A percentile compares a stretch with the other conserved stretches of the same genome.
These are phyloP conservation scores for Drosophila melanogaster DNA, from an alignment of 1,140 invertebrate genomes.

Conservation along the genomic window Release_6_plus_ISO1_MT NT_033777.3:7048501-7049000, in stretches of 20 bases:
- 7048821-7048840: slow-evolving; percentile 72
- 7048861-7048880: slow-evolving; percentile 27
- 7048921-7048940: slow-evolving; percentile 78
- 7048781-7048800: slow-evolving; percentile 77
- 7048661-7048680: slow-evolving; percentile 18
- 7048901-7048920: slow-evolving; percentile 77
- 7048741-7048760: slow-evolving; percentile 45
- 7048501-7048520: slow-evolving; percentile 73
- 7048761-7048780: slow-evolving; percentile 55
- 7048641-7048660: slow-evolving; percentile 41
- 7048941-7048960: slow-evolving; percentile 63
- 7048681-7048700: slow-evolving; percentile 5
- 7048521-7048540: slow-evolving; percentile 60
- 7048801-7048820: slow-evolving; percentile 74
- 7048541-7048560: slow-evolving; percentile 74
- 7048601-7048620: slow-evolving; percentile 8
- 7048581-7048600: slow-evolving; percentile 51
- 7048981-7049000: slow-evolving; percentile 12
- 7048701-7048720: neutral
- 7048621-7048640: slow-evolving; percentile 63
- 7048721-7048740: slow-evolving; percentile 34
- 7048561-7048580: slow-evolving; percentile 29
- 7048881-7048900: slow-evolving; percentile 22
- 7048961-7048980: slow-evolving; percentile 72
- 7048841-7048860: slow-evolving; percentile 16